Base-by-base conservation (phyloP, 2,888 invertebrate species). In the Spisula subtruncata region DNA sequence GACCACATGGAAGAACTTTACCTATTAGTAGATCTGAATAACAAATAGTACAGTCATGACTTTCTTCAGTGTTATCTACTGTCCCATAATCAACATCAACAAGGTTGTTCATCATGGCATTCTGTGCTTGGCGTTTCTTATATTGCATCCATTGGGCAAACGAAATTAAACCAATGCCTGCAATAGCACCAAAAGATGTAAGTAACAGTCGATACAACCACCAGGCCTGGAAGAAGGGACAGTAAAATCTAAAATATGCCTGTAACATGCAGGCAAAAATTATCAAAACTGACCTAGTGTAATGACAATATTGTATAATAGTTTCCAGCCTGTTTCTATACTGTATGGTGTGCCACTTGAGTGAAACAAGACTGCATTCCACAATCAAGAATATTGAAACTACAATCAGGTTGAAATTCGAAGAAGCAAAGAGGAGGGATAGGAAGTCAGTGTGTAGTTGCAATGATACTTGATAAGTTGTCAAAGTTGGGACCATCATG, bases 41-140 rank as follows among this genome's bases (percentile, higher is more conserved):
- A 80, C 85, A 85, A 41, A 85, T 85, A 1, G 85, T 35, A 16
- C 85, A 85, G 12, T 84, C 84, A 25, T 25, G 83, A 14, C 10
- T 20, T 20, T 79, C 85, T 8, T 83, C 48, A 16, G 46, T 80
- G 10, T 79, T 18, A 79, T 48, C 71, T 54, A 29, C 18, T 10
- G 48, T 16, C 2, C 51, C 79, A 25, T 48, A 79, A 4, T 46
- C 1, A 16, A 56, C 56, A 56, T 56, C 54, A 20, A 41, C 25
- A 4, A 85, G 56, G 25, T 54, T 80, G 14, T 41, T 54, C 20
- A 85, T 79, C 10, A 80, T 18, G 0, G n/a, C 20, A 8, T 0
- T 12, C 35, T n/a, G 29, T 12, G 0, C 10, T 1, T 80, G 20
- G 32, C 85, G 48, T 29, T 16, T 56, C 54, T 80, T 41, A 51